Base-by-base conservation (phyloP, 2,113 vertebrate genomes). In the Anseranas semipalmata region DNA sequence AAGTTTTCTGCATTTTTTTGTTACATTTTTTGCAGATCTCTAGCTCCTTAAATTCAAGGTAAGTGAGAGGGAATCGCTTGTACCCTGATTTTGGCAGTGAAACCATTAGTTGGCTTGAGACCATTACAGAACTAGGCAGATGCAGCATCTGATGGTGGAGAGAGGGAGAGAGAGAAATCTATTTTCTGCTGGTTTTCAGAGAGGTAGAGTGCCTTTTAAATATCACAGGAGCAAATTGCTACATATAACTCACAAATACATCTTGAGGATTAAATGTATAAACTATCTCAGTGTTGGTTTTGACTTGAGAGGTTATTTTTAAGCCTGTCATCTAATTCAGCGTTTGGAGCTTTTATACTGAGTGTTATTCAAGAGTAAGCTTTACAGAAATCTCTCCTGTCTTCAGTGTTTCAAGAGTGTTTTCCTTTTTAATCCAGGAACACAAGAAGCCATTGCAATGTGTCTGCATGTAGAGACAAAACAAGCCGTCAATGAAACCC, bases 391-490 rank as follows among this genome's bases (percentile, higher is more conserved):
- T 53, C 35, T 75, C 0, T 20, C 56, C 35, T n/a, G 22, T 11
- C 28, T 48, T 39, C 63, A 9, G 35, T 45, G 17, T 46, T 33
- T 86, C 20, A 55, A 7, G 32, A 25, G 16, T 4, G 1, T 48
- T 66, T 91, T 90, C n/a, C 39, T 89, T 84, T 81, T 3, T 28
- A 30, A 73, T 77, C 70, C 96, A 99, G 99, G 99, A 71, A 98
- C 90, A 6, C 99, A 99, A 96, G 98, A 98, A 90, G 98, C 99
- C 56, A 98, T 99, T 52, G 98, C 99, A 12, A 98, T 97, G 92
- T 99, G 99, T 84, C 91, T 99, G 30, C 98, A 98, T 19, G 94
- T 96, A 5, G 97, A 97, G 90, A 98, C 95, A 24, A 97, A 98
- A 16, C 97, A 98, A 89, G 96, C 95, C 0, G 98, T 98, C 86